Percentiles rank a stretch among this genome's conserved stretches.
Evolutionary conservation across 1,140 invertebrate species (phyloP).

Genomic region (Eumaeus atala): DNA sequence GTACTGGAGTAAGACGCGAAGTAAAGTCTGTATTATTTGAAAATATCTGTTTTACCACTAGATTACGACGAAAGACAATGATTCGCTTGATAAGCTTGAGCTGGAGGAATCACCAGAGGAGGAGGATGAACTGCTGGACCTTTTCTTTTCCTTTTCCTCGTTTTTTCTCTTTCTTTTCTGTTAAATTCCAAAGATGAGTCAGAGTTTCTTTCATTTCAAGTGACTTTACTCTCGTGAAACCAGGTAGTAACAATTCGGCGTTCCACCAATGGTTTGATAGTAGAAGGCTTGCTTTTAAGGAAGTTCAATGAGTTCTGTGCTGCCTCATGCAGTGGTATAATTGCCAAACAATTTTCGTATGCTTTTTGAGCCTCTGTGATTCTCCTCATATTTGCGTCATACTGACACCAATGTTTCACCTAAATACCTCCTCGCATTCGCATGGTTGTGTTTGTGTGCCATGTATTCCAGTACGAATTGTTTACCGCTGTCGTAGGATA

Average conservation of each 20-base stretch:
- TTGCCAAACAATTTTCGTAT: slow-evolving; percentile 86
- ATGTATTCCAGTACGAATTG: too few relatives aligned
- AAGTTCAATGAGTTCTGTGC: slow-evolving; percentile 87
- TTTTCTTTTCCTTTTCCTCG: slow-evolving; percentile 82
- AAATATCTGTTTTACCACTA: slow-evolving; percentile 47
- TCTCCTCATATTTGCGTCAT: slow-evolving; percentile 88
- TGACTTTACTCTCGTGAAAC: slow-evolving; percentile 69
- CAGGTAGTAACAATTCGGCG: slow-evolving; percentile 76
- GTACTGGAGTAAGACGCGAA: not conserved
- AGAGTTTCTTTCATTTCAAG: slow-evolving; percentile 79
- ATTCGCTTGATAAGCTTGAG: slow-evolving; percentile 78
- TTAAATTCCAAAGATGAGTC: slow-evolving; percentile 76
- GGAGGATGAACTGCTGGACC: slow-evolving; percentile 79
- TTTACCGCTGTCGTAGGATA: too few relatives aligned
- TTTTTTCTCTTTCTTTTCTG: slow-evolving; percentile 80
- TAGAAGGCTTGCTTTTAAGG: slow-evolving; percentile 79
- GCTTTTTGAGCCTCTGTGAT: slow-evolving; percentile 88
- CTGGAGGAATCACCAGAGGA: slow-evolving; percentile 79
- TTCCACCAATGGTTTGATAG: slow-evolving; percentile 75
- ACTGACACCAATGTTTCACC: slow-evolving; percentile 92
- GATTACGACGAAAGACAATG: slow-evolving; percentile 76
- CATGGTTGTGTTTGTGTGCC: slow-evolving; percentile 90
- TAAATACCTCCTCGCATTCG: slow-evolving; percentile 96
- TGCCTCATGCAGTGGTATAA: slow-evolving; percentile 89
- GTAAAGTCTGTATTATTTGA: not conserved